phyloP scores from a whole-genome alignment of 1,140 invertebrate genomes.

The Mamestra configurata region DNA sequence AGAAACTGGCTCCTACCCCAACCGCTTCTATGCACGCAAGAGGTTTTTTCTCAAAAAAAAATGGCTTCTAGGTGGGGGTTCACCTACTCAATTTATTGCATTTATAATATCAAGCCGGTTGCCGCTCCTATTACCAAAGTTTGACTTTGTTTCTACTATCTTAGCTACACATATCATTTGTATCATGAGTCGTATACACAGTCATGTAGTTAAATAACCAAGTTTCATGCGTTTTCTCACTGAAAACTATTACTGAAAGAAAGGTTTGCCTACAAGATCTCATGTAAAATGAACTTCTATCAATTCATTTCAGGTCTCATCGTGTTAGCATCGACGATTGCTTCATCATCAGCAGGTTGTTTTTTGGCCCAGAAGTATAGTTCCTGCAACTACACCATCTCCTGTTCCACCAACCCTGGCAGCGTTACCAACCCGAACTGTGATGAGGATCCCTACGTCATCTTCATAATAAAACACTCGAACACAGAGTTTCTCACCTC shows the following conservation, averaged over 20 bases:
- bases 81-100: too few relatives aligned
- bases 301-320: background rate
- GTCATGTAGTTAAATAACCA: too few relatives aligned
- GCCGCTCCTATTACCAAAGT: too few relatives aligned
- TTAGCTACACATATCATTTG: too few relatives aligned
- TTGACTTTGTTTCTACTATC: too few relatives aligned
- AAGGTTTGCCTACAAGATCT: background rate
- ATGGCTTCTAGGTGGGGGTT: too few relatives aligned
- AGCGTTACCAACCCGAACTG: conserved; percentile 60
- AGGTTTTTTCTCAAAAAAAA: too few relatives aligned
- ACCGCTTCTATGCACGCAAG: too few relatives aligned
- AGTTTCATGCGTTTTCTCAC: background rate
- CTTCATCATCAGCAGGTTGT: conserved; percentile 11
- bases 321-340: background rate
- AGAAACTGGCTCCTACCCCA: too few relatives aligned
- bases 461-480: conserved; percentile 67
- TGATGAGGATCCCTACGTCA: conserved; percentile 61
- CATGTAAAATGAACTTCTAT: background rate
- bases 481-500: conserved; percentile 52
- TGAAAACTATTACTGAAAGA: background rate
- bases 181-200: too few relatives aligned
- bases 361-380: background rate
- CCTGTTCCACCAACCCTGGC: conserved; percentile 62
- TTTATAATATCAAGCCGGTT: too few relatives aligned
- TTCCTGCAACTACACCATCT: conserved; percentile 64